phyloP scores from a whole-genome alignment of 2,113 vertebrate genomes.

The Pelecanus crispus region DNA sequence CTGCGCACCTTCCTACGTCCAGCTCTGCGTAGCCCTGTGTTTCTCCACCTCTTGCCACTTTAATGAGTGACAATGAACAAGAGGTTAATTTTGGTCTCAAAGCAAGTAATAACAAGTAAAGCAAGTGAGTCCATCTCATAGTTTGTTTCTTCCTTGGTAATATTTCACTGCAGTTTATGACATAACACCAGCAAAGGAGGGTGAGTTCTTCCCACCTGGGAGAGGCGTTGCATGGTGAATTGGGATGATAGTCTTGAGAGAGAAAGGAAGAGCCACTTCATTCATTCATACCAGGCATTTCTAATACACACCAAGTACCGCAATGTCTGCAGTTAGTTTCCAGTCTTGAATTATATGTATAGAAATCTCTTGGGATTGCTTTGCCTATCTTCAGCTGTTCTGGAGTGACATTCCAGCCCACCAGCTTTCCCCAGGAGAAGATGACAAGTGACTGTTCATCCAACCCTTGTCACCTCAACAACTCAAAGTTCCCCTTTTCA shows the following conservation, averaged over 20 bases:
- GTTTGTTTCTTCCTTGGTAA: background rate
- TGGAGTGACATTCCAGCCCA: background rate
- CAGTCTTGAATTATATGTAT: background rate
- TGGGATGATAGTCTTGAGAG: background rate
- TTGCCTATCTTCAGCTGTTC: background rate
- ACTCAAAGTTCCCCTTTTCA: background rate
- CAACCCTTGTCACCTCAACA: background rate
- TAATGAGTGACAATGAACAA: background rate
- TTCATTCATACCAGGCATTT: background rate
- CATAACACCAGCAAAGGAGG: background rate
- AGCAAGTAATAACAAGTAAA: background rate
- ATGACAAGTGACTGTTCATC: background rate
- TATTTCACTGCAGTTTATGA: background rate
- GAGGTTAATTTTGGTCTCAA: background rate
- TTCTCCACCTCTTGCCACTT: background rate
- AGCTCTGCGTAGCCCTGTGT: background rate
- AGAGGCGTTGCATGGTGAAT: background rate
- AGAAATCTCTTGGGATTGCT: background rate
- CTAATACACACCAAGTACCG: background rate
- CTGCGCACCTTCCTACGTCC: accelerated
- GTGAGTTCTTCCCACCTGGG: background rate
- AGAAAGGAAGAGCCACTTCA: background rate
- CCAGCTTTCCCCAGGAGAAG: background rate
- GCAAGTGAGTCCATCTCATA: background rate
- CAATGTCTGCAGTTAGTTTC: background rate